These are phyloP conservation scores for Fistularia commersonii DNA, from an alignment of 2,797 vertebrate genomes.

Conservation along the genomic window DNA sequence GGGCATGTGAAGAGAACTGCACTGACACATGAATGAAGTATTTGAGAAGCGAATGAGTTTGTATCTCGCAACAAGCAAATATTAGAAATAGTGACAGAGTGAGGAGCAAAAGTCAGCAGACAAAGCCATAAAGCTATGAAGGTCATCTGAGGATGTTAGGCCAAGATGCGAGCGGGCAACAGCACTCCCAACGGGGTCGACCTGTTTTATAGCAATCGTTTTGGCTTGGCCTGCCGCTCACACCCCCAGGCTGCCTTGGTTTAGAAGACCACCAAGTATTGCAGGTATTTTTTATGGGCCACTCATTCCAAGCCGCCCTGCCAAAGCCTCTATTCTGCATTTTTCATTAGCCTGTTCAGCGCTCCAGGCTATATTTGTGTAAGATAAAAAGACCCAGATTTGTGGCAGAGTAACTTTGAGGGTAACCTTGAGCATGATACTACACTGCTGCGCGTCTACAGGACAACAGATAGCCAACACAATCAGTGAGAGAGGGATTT, in stretches of 20 bases:
- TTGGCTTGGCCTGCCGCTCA: slow-evolving; percentile 33
- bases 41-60: too few relatives aligned
- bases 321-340: slow-evolving; percentile 33
- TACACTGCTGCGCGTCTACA: slow-evolving; percentile 5
- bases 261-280: slow-evolving; percentile 49
- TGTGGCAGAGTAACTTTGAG: slow-evolving; percentile 26
- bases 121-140: slow-evolving; percentile 15
- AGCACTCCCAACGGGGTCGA: slow-evolving; percentile 44
- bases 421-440: slow-evolving; percentile 50
- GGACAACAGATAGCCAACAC: slow-evolving; percentile 7
- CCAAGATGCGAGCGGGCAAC: slow-evolving; percentile 42
- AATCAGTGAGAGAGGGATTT: slow-evolving; percentile 27
- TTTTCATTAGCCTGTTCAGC: slow-evolving; percentile 27
- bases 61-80: too few relatives aligned
- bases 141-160: slow-evolving; percentile 38
- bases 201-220: slow-evolving; percentile 46
- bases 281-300: slow-evolving; percentile 52
- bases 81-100: too few relatives aligned
- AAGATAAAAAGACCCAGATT: slow-evolving; percentile 40
- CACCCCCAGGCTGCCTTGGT: slow-evolving; percentile 40
- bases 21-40: too few relatives aligned
- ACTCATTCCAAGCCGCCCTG: slow-evolving; percentile 26
- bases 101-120: slow-evolving; percentile 9
- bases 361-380: slow-evolving; percentile 34
- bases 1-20: too few relatives aligned